Evolutionary conservation across 2,797 vertebrate genomes (phyloP).

Genomic region (Philypnodon macrostomus): DNA sequence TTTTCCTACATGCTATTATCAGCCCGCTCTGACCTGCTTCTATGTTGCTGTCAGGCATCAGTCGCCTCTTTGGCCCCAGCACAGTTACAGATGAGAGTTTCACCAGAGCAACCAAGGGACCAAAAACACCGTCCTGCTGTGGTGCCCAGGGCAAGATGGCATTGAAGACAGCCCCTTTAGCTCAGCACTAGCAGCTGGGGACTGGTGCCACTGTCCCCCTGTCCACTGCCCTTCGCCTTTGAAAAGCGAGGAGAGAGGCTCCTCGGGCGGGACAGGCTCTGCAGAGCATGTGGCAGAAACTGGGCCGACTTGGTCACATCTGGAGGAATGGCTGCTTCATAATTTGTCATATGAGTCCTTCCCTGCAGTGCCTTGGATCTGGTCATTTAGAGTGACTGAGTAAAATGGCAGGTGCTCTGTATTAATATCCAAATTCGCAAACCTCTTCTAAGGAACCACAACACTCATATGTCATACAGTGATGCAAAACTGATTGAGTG

Average conservation of each 20-base stretch:
- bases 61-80: conserved; percentile 40
- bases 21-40: conserved; percentile 55
- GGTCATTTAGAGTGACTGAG: conserved; percentile 18
- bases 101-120: conserved; percentile 49
- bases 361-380: conserved; percentile 24
- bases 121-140: conserved; percentile 38
- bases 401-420: conserved; percentile 17
- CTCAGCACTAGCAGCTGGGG: conserved; percentile 59
- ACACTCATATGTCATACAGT: background rate
- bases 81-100: conserved; percentile 49
- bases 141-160: conserved; percentile 49
- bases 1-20: conserved; percentile 14
- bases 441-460: conserved; percentile 6
- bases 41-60: conserved; percentile 45
- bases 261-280: conserved; percentile 45
- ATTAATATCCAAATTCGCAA: conserved; percentile 12
- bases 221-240: conserved; percentile 47
- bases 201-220: conserved; percentile 34
- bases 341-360: conserved; percentile 47
- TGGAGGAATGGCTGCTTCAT: conserved; percentile 47
- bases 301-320: conserved; percentile 71
- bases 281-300: conserved; percentile 53
- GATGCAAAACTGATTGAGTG: conserved; percentile 20
- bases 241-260: conserved; percentile 33
- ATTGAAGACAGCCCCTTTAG: conserved; percentile 46